Base-by-base conservation (phyloP, 2,888 invertebrate species). In the Gortyna flavago region DNA sequence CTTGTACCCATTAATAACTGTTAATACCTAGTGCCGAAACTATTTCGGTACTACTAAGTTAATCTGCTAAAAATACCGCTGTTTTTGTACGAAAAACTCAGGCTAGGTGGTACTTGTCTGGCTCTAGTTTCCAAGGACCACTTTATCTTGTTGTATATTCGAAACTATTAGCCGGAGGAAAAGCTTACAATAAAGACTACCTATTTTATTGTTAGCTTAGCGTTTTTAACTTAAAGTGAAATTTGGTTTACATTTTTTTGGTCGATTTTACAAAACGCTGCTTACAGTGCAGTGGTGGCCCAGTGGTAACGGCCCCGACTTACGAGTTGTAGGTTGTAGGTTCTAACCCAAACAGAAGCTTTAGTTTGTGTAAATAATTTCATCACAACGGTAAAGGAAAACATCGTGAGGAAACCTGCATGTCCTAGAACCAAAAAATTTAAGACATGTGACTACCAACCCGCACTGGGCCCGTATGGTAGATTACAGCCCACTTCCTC, bases 141-240 rank as follows among this genome's bases (percentile, higher is more conserved):
- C 57, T 77, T 73, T 62, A 81, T 77, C 73, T 67, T 73, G 62
- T 67, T 41, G 70, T 77, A 57, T 69, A 80, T 73, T 70, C 25
- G 29, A 44, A 80, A 66, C 72, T 72, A 80, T 69, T 51, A 65
- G 29, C 64, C 7, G 8, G 2, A 73, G 35, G n/a, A 62, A 48
- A 70, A 66, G 29, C 13, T 44, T 59, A 62, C 41, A 72, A 54
- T 16, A 25, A 38, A 69, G n/a, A 44, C 16, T 16, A 54, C 1
- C 11, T 59, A 9, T 61, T 66, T 16, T 21, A 44, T 44, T 65
- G 57, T 41, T 9, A 57, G 9, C 21, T 70, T 38, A 9, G 25
- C 32, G 21, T 54, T 68, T 72, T 41, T 16, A 71, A 51, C 6
- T 18, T 69, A 18, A 69, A 69, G 7, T n/a, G 11, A n/a, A 32